Percentiles rank a stretch among this genome's conserved stretches.
These are phyloP conservation scores for Cetoscarus ocellatus DNA, from an alignment of 2,797 vertebrate species.

Conservation along the genomic window DNA sequence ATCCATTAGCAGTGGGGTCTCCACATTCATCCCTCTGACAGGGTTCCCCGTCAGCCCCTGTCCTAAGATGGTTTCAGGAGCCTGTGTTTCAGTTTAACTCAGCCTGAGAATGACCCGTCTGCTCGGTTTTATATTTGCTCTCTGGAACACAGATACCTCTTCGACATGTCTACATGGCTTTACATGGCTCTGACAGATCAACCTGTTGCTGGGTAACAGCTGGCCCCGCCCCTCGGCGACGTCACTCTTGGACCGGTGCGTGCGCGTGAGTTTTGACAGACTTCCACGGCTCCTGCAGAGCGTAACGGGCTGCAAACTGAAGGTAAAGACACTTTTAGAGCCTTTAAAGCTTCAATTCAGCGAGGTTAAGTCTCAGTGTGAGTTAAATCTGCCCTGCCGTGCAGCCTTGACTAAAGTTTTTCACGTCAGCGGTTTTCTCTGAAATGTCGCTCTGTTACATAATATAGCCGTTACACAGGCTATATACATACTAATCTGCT, in stretches of 20 bases:
- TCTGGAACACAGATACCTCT: not conserved
- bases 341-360: not conserved
- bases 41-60: too few species aligned
- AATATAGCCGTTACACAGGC: too few species aligned
- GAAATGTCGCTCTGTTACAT: constrained; percentile 9
- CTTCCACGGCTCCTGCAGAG: not conserved
- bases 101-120: too few species aligned
- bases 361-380: not conserved
- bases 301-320: rapidly evolving
- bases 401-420: not conserved
- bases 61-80: too few species aligned
- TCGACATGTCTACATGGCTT: not conserved
- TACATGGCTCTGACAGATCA: constrained; percentile 4
- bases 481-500: not conserved
- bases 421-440: not conserved
- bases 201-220: too few species aligned
- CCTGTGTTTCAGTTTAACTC: too few species aligned
- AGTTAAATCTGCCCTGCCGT: not conserved
- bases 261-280: too few species aligned
- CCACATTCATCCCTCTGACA: too few species aligned
- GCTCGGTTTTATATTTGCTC: too few species aligned
- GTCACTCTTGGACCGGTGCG: not conserved
- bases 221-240: constrained; percentile 21
- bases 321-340: constrained; percentile 36
- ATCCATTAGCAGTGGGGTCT: too few species aligned